These are phyloP conservation scores for Macrotus californicus DNA, from an alignment of 2,113 vertebrate species.

Conservation along the genomic window DNA sequence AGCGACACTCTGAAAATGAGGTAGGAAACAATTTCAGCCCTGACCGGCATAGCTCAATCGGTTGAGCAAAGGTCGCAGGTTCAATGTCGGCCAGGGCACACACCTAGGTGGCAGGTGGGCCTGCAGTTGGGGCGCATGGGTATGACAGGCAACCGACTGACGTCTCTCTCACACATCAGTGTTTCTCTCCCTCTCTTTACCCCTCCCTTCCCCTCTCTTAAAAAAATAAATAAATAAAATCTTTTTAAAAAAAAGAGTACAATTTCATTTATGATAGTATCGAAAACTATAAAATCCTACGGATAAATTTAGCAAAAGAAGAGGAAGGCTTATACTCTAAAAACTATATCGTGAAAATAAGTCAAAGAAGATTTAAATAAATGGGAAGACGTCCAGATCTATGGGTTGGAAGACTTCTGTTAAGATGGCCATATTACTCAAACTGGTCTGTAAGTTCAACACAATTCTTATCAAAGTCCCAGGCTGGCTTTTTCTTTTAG, in stretches of 20 bases:
- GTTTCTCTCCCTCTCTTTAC: no score
- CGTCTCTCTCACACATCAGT: no score
- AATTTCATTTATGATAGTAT: not conserved
- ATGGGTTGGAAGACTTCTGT: not conserved
- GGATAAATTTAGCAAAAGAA: slow-evolving; percentile 5
- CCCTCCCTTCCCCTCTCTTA: no score
- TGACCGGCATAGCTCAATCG: no score
- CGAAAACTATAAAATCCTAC: not conserved
- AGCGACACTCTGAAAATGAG: not conserved
- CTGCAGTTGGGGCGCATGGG: no score
- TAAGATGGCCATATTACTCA: not conserved
- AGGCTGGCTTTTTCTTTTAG: not conserved
- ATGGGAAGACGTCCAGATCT: not conserved
- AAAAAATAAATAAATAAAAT: no score
- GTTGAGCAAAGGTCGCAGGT: no score
- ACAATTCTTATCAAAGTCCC: not conserved
- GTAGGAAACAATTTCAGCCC: not conserved
- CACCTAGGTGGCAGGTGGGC: no score
- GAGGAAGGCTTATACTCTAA: not conserved
- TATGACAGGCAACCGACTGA: no score
- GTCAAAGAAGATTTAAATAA: not conserved
- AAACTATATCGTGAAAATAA: not conserved
- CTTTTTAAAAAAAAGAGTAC: no score
- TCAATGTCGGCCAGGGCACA: no score
- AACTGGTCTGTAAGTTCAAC: not conserved